These are phyloP conservation scores for Idaea biselata DNA, from an alignment of 2,888 invertebrate genomes.

Conservation along the genomic window DNA sequence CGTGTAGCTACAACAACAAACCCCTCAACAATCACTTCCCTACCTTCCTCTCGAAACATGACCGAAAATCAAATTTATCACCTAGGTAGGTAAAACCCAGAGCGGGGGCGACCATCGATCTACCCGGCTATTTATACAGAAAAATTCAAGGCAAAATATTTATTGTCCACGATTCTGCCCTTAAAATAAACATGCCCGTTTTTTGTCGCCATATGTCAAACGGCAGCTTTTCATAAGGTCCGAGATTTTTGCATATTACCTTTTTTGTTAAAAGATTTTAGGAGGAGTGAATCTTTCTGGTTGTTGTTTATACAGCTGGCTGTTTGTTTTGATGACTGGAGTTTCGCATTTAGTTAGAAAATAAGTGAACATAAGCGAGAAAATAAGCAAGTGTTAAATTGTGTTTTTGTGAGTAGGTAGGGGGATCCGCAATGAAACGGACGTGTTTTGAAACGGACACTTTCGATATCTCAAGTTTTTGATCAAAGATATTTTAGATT, in stretches of 20 bases:
- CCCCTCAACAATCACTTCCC: not conserved
- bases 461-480: too few relatives aligned
- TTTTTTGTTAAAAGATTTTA: not conserved
- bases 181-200: slow-evolving; percentile 48
- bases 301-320: not conserved
- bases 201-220: slow-evolving; percentile 19
- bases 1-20: not conserved
- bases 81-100: not conserved
- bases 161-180: slow-evolving; percentile 51
- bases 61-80: not conserved
- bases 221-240: slow-evolving; percentile 2
- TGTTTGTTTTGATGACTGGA: not conserved
- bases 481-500: too few relatives aligned
- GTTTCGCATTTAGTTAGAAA: not conserved
- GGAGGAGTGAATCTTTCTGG: not conserved
- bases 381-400: not conserved
- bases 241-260: slow-evolving; percentile 2
- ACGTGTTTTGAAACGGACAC: too few relatives aligned
- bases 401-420: not conserved
- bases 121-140: slow-evolving; percentile 14
- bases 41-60: not conserved
- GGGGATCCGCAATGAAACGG: too few relatives aligned
- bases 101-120: not conserved
- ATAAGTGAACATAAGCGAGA: too few relatives aligned
- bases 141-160: slow-evolving; percentile 62